These are phyloP conservation scores for Epirrhoe alternata DNA, from an alignment of 2,888 invertebrate species.

Conservation along the genomic window DNA sequence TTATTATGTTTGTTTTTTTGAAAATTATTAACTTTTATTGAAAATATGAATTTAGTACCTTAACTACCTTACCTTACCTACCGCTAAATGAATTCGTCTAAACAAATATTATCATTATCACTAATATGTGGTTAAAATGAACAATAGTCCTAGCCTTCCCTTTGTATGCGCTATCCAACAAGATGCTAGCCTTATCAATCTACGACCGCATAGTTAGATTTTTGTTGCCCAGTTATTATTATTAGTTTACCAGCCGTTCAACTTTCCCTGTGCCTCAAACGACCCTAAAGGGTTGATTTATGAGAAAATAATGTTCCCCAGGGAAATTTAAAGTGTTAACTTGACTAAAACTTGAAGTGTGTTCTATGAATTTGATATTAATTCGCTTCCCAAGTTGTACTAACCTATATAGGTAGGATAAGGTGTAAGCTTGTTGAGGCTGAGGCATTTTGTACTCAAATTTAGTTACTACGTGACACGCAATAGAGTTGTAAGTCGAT, in stretches of 20 bases:
- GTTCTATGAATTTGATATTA: slow-evolving; percentile 56
- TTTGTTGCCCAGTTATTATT: neutral
- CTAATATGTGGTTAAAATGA: too few species aligned
- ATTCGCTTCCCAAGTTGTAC: slow-evolving; percentile 42
- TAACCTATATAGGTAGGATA: slow-evolving; percentile 6
- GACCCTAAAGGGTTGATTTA: slow-evolving; percentile 78
- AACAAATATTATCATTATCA: too few species aligned
- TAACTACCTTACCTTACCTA: too few species aligned
- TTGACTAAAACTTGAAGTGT: slow-evolving; percentile 58
- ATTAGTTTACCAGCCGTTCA: slow-evolving; percentile 13
- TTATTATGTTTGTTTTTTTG: too few species aligned
- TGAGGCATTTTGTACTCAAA: neutral
- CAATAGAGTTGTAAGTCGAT: neutral
- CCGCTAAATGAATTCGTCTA: too few species aligned
- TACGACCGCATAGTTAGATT: too few species aligned
- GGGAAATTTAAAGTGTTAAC: slow-evolving; percentile 68
- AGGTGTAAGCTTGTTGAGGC: neutral
- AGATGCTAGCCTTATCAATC: too few species aligned
- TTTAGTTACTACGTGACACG: neutral
- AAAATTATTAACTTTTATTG: too few species aligned
- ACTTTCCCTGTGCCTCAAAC: slow-evolving; percentile 44
- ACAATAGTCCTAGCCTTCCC: too few species aligned
- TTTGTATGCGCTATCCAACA: too few species aligned
- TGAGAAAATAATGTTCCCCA: slow-evolving; percentile 75
- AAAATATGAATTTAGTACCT: too few species aligned